Conservation (phyloP, 2,113 vertebrate species). For the Vicugna pacos region DNA sequence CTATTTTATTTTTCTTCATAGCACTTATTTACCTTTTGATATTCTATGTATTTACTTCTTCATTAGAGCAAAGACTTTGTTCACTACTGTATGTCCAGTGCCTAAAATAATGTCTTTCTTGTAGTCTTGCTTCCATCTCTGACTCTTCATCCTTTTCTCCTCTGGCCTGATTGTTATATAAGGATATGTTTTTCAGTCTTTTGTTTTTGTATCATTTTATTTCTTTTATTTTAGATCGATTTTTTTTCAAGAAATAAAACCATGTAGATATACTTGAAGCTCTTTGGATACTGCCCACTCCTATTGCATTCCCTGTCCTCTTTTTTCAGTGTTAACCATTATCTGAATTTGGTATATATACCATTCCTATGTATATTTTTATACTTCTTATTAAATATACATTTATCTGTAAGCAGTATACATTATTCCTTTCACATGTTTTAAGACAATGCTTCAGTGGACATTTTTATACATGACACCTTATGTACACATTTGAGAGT, state of each 20-base stretch:
- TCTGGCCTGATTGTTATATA: not conserved
- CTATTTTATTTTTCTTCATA: constrained; percentile 17
- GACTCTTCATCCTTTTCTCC: not conserved
- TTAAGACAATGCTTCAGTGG: constrained; percentile 19
- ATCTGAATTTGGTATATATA: not conserved
- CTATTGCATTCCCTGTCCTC: not conserved
- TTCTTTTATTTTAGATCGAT: constrained; percentile 5
- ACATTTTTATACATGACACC: not conserved
- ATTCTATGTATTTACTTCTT: not conserved
- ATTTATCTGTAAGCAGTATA: not conserved
- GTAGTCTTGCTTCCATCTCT: not conserved
- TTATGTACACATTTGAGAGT: constrained; percentile 12
- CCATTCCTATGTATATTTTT: not conserved
- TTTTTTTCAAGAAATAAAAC: not conserved
- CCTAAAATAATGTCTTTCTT: not conserved
- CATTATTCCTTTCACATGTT: not conserved
- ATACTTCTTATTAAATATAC: not conserved
- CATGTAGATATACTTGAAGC: not conserved
- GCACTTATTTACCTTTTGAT: not conserved
- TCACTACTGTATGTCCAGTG: not conserved
- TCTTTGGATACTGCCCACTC: not conserved
- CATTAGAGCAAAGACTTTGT: not conserved
- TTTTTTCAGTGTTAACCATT: constrained; percentile 1
- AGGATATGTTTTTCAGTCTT: not conserved
- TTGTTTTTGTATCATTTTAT: not conserved